Base-by-base conservation (phyloP, 1,140 invertebrate genomes). In the Pseudomyrmex gracilis region DNA sequence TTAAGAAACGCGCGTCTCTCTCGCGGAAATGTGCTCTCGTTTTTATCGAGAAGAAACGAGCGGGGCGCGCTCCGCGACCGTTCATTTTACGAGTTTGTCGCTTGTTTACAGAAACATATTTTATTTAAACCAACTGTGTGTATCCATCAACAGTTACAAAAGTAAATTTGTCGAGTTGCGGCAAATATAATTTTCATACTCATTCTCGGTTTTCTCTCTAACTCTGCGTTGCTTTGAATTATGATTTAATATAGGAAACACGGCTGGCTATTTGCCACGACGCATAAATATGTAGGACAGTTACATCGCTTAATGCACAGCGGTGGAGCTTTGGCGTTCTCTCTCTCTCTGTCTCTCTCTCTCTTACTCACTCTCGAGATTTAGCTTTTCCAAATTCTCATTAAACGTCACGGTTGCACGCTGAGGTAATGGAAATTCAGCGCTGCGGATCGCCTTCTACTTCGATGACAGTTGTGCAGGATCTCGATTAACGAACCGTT, bases 401-500 rank as follows among this genome's bases (percentile, higher is more conserved):
- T 84, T 80, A 67, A 76, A 86, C 49, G 57, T 58, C 57, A 66
- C 34, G 49, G 60, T 60, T 34, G 17, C 51, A 66, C 57, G 47
- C 58, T 61, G 77, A 85, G 82, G 77, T 85, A 87, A 87, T 82
- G 85, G 78, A 77, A 83, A 84, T 78, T 66, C 73, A 67, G 45
- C 73, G 64, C 74, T 63, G 63, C 45, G 63, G 49, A 22, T 84
- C 74, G 57, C 53, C 64, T 73, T 82, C 63, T 83, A 57, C 63
- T 58, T 83, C 63, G 82, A 78, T 83, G 82, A 78, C 82, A 83
- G 82, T 83, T 78, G 58, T n/a, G 51, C 63, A 61, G 63, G 64
- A 80, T 84, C 74, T 68, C 74, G 82, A 84, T 84, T 80, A 84
- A 84, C 74, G 74, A 84, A 84, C 82, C 74, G 49, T 83, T 73